A percentile compares a stretch with the other conserved stretches of the same genome.
phyloP scores from a whole-genome alignment of 30 jellyfish, hydroid and myxozoan species.

The Aurelia aurita region DNA sequence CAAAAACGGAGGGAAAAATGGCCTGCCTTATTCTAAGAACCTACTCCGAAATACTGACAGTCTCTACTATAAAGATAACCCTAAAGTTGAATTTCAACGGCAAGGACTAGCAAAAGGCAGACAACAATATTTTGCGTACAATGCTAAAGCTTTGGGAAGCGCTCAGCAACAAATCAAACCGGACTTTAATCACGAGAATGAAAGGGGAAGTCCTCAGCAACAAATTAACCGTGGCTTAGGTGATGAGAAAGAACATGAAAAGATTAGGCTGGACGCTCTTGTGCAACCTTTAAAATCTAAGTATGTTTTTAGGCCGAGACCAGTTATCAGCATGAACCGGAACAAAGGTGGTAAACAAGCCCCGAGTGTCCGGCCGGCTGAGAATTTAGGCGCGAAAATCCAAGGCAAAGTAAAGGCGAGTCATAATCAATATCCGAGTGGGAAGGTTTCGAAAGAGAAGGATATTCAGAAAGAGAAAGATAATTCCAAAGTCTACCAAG shows the following conservation, averaged over 20 bases:
- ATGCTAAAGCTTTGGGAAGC: neutral
- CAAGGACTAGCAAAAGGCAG: neutral
- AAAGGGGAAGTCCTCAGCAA: neutral
- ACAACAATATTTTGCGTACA: neutral
- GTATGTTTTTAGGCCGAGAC: neutral
- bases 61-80: neutral
- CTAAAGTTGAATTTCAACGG: neutral
- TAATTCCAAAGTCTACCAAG: neutral
- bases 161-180: neutral
- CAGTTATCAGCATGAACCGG: neutral
- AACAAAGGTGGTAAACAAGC: slow-evolving; percentile 4
- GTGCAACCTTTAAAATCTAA: slow-evolving; percentile 21
- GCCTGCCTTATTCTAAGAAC: neutral
- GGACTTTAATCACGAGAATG: neutral
- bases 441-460: neutral
- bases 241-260: slow-evolving; percentile 7
- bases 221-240: neutral
- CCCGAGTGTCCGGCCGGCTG: neutral
- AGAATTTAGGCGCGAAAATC: neutral
- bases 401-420: neutral
- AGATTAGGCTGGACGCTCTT: slow-evolving; percentile 16
- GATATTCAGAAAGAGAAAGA: neutral
- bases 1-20: slow-evolving; percentile 4
- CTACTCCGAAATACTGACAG: slow-evolving; percentile 28
- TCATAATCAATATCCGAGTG: neutral